These are phyloP conservation scores for Charina bottae DNA, from an alignment of 2,113 vertebrate species.

Conservation along the genomic window DNA sequence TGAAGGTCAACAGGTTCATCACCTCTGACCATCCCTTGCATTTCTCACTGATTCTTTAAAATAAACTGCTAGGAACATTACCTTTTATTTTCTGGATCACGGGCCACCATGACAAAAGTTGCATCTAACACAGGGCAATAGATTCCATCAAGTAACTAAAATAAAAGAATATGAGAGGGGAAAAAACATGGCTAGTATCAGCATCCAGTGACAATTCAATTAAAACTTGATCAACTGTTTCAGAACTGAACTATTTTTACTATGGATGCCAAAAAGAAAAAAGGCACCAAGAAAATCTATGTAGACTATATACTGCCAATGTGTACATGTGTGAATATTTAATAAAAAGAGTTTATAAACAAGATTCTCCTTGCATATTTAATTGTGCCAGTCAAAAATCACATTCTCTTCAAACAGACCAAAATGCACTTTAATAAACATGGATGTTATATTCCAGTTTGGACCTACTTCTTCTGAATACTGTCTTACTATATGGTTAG, in stretches of 20 bases:
- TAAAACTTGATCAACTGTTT: background rate
- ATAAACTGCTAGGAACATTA: conserved; percentile 60
- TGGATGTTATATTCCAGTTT: background rate
- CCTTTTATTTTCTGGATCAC: conserved; percentile 95
- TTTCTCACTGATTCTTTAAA: conserved; percentile 6
- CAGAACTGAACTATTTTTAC: background rate
- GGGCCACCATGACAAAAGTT: conserved; percentile 97
- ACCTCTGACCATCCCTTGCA: background rate
- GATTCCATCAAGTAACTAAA: conserved; percentile 71
- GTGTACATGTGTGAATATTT: background rate
- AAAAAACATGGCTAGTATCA: conserved; percentile 27
- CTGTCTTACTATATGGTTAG: background rate
- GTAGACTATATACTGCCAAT: background rate
- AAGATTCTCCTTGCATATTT: background rate
- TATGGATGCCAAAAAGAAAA: background rate
- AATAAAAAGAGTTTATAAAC: background rate
- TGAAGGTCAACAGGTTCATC: background rate
- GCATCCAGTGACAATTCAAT: background rate
- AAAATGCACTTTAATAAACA: background rate
- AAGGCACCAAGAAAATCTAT: background rate
- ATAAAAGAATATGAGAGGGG: conserved; percentile 43
- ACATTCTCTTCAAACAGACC: background rate
- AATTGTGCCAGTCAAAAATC: background rate
- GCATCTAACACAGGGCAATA: conserved; percentile 89
- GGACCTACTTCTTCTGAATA: background rate